Percentiles rank a stretch among this genome's conserved stretches.
phyloP scores from a whole-genome alignment of 1,140 invertebrate genomes.

The Meteorus sp. region DNA sequence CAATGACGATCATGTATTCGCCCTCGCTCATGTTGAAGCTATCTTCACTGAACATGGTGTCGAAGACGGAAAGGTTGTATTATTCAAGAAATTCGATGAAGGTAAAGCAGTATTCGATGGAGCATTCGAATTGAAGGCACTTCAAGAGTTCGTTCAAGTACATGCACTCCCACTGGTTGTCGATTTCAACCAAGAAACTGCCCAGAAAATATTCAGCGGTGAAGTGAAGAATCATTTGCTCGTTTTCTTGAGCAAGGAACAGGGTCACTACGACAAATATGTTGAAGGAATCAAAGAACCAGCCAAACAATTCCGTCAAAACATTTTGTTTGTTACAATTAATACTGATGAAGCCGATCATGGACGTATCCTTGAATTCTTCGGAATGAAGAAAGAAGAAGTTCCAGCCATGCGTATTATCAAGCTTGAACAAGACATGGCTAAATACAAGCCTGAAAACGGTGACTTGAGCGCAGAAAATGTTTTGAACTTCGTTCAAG shows the following conservation, averaged over 20 bases:
- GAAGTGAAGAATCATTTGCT: conserved; percentile 96
- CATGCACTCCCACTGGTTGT: conserved; percentile 91
- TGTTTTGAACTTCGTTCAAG: conserved; percentile 82
- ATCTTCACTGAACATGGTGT: conserved; percentile 77
- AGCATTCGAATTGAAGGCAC: conserved; percentile 66
- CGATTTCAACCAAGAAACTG: conserved; percentile 97
- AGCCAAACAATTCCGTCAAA: conserved; percentile 87
- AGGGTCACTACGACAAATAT: conserved; percentile 79
- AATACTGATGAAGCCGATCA: conserved; percentile 96
- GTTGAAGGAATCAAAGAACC: conserved; percentile 75
- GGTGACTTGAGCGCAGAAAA: conserved; percentile 76
- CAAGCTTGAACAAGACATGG: conserved; percentile 95
- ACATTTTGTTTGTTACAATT: conserved; percentile 93
- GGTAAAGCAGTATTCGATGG: conserved; percentile 78
- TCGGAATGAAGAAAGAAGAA: conserved; percentile 93
- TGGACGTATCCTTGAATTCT: conserved; percentile 97
- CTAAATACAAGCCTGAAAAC: conserved; percentile 92
- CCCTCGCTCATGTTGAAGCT: conserved; percentile 75
- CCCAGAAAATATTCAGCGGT: conserved; percentile 97
- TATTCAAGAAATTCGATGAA: conserved; percentile 98
- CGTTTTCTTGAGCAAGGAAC: conserved; percentile 90
- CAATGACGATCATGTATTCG: conserved; percentile 90
- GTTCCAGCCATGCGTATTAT: conserved; percentile 92
- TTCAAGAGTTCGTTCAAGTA: conserved; percentile 83
- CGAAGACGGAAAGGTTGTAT: conserved; percentile 72